These are phyloP conservation scores for Temnothorax curvispinosus DNA, from an alignment of 1,140 invertebrate genomes.

Conservation along the genomic window DNA sequence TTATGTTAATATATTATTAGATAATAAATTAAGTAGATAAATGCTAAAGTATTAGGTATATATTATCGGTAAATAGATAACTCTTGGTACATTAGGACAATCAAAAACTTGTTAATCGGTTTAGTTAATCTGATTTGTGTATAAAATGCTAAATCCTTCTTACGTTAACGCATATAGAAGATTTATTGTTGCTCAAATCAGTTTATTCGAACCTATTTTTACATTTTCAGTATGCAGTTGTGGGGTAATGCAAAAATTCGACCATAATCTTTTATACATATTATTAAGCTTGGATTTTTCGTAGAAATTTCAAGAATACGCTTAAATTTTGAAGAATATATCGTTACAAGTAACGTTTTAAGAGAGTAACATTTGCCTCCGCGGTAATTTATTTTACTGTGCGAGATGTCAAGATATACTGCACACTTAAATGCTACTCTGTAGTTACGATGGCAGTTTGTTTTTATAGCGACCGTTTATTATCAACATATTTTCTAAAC, in stretches of 20 bases:
- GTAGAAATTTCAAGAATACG: neutral
- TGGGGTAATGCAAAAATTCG: neutral
- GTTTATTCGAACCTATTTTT: slow-evolving; percentile 3
- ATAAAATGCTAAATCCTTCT: neutral
- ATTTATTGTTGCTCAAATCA: neutral
- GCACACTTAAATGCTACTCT: slow-evolving; percentile 28
- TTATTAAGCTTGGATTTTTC: neutral
- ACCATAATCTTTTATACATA: neutral
- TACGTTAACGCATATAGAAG: neutral
- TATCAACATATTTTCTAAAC: slow-evolving; percentile 16
- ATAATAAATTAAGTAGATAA: neutral
- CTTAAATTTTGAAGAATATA: slow-evolving; percentile 25
- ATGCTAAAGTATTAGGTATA: no score
- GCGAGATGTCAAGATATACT: slow-evolving; percentile 30
- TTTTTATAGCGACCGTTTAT: slow-evolving; percentile 34
- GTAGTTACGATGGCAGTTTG: neutral
- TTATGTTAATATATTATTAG: neutral
- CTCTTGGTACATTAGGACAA: neutral
- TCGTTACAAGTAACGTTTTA: neutral
- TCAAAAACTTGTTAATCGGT: neutral
- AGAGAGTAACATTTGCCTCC: slow-evolving; percentile 9
- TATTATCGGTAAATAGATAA: neutral
- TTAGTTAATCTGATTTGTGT: neutral
- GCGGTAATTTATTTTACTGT: slow-evolving; percentile 35
- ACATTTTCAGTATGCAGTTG: neutral